phyloP scores from a whole-genome alignment of 2,797 vertebrate species.

The Typhlichthys subterraneus region DNA sequence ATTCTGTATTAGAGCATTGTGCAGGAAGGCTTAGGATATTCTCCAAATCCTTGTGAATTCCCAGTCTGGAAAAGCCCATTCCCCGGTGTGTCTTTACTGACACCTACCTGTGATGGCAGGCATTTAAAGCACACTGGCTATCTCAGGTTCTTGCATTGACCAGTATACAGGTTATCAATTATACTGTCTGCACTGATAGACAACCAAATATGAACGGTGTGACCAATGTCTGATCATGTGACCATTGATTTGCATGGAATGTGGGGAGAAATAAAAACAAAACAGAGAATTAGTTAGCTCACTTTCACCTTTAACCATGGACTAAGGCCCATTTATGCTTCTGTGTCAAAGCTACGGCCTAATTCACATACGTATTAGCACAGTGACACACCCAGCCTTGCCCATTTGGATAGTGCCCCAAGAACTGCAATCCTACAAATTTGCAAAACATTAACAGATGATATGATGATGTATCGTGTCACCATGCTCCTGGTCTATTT shows the following conservation, averaged over 20 bases:
- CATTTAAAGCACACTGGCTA: no score
- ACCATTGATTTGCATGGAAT: neutral
- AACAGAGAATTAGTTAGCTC: no score
- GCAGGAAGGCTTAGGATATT: slow-evolving; percentile 62
- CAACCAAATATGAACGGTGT: no score
- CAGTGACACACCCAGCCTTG: slow-evolving; percentile 6
- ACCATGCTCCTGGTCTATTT: slow-evolving; percentile 20
- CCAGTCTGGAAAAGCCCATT: slow-evolving; percentile 44
- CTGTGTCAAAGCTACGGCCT: no score
- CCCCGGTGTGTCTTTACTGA: slow-evolving; percentile 16
- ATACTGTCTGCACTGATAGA: no score
- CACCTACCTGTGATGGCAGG: slow-evolving; percentile 35
- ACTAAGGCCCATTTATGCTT: no score
- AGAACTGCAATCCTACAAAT: slow-evolving; percentile 36
- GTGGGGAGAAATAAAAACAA: neutral
- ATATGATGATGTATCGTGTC: slow-evolving; percentile 29
- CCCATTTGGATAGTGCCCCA: slow-evolving; percentile 18
- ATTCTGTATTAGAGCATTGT: slow-evolving; percentile 56
- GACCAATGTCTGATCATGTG: no score
- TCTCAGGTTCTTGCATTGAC: no score
- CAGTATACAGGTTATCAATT: no score
- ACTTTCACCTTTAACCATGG: no score
- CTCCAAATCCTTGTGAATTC: slow-evolving; percentile 65
- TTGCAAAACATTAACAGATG: slow-evolving; percentile 48
- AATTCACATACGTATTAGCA: no score